These are phyloP conservation scores for Palythoa heliodiscus DNA, from an alignment of 92 coral and sea anemone genomes.

Conservation along the genomic window DNA sequence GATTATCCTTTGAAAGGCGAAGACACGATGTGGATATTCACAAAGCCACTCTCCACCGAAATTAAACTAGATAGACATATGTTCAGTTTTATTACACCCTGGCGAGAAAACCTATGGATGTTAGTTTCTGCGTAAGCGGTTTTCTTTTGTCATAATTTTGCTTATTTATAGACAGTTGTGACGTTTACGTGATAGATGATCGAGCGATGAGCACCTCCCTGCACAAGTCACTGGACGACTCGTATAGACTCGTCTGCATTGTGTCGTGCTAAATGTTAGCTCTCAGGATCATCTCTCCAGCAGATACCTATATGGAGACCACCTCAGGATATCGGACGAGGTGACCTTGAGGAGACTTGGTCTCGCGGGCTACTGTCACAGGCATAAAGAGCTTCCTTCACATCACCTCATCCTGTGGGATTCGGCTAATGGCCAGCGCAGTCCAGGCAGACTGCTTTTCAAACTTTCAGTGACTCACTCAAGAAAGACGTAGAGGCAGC, in stretches of 20 bases:
- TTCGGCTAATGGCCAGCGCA: not conserved
- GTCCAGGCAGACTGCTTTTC: not conserved
- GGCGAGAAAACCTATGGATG: no score
- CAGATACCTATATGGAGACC: slow-evolving; percentile 1
- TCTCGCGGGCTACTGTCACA: slow-evolving; percentile 22
- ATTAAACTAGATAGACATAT: no score
- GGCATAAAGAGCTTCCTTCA: slow-evolving; percentile 22
- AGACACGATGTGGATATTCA: no score
- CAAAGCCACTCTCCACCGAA: no score
- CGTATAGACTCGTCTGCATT: slow-evolving; percentile 38
- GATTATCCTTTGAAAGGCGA: no score
- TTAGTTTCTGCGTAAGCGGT: no score
- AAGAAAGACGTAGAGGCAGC: no score
- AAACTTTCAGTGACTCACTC: no score
- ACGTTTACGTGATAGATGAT: no score
- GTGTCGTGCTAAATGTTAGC: slow-evolving; percentile 35
- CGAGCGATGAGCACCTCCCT: slow-evolving; percentile 24
- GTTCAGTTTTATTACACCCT: no score
- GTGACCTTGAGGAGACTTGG: slow-evolving; percentile 11
- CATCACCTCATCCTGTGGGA: not conserved
- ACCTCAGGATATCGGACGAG: not conserved
- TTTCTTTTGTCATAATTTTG: no score
- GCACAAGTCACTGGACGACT: slow-evolving; percentile 33
- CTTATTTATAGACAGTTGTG: no score
- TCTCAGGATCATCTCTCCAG: slow-evolving; percentile 3